A percentile compares a stretch with the other conserved stretches of the same genome.
Conservation (phyloP, 2,888 invertebrate species). For the Limnephilus marmoratus region DNA sequence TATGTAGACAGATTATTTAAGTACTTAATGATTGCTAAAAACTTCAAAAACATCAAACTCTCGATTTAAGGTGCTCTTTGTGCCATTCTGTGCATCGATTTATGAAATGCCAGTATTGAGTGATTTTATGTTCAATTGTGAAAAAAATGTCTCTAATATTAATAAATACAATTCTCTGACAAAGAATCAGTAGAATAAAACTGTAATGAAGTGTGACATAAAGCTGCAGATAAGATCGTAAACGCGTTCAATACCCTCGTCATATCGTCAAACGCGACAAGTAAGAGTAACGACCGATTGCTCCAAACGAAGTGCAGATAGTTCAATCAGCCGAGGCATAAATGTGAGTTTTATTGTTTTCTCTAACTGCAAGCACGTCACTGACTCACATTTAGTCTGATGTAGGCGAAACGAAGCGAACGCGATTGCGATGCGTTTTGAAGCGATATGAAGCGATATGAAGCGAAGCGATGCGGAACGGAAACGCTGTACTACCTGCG, state of each 20-base stretch:
- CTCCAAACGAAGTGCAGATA: conserved; percentile 32
- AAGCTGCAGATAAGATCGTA: conserved; percentile 24
- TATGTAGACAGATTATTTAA: too few species aligned
- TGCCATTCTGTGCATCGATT: too few species aligned
- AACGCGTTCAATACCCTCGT: neutral
- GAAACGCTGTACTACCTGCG: too few species aligned
- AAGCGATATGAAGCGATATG: too few species aligned
- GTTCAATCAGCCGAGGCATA: conserved; percentile 5
- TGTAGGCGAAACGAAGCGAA: too few species aligned
- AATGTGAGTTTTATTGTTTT: conserved; percentile 5
- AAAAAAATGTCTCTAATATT: conserved; percentile 6
- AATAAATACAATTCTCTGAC: neutral
- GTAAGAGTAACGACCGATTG: neutral
- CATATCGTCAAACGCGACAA: conserved; percentile 6
- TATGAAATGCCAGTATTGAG: too few species aligned
- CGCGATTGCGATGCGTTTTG: too few species aligned
- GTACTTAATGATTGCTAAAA: too few species aligned
- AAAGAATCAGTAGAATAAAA: neutral
- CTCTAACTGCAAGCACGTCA: neutral
- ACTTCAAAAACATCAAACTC: too few species aligned
- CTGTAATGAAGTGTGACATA: neutral
- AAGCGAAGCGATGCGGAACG: too few species aligned
- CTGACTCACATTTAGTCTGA: too few species aligned
- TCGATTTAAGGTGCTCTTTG: too few species aligned
- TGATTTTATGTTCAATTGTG: neutral